Evolutionary conservation across 2,113 vertebrate genomes (phyloP).

Genomic region (Caranx melampygus): DNA sequence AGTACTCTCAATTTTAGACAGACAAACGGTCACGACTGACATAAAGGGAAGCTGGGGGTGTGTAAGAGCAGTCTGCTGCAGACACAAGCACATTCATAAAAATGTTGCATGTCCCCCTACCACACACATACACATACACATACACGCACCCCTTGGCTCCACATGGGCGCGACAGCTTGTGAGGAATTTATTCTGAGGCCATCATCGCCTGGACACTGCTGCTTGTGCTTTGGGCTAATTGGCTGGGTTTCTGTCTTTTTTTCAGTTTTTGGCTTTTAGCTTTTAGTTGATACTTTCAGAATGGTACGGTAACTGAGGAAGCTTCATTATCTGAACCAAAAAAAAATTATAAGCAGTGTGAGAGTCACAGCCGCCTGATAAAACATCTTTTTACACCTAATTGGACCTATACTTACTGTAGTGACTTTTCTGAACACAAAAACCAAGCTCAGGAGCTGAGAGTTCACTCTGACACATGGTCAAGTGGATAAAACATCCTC

Average conservation of each 20-base stretch:
- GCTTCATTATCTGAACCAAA: conserved; percentile 23
- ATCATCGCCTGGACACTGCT: not conserved
- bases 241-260: conserved; percentile 16
- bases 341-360: not conserved
- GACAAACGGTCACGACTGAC: conserved; percentile 29
- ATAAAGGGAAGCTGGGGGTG: conserved; percentile 4
- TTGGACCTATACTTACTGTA: not conserved
- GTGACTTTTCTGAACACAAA: not conserved
- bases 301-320: not conserved
- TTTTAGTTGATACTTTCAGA: not conserved
- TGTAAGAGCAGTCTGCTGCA: not conserved
- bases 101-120: not conserved
- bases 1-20: conserved; percentile 22
- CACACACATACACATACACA: conserved; percentile 30
- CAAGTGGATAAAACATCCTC: not conserved
- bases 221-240: conserved; percentile 33
- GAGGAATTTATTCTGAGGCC: not conserved
- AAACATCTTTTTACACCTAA: not conserved
- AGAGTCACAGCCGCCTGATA: not conserved
- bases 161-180: conserved; percentile 2
- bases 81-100: not conserved
- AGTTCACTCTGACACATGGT: not conserved
- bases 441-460: not conserved
- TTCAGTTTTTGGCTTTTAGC: conserved; percentile 11
- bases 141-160: conserved; percentile 9